Evolutionary conservation across 2,797 vertebrate species (phyloP), one percentile per base, ranked within the genome.

Genomic region (Sebastes goodei): DNA sequence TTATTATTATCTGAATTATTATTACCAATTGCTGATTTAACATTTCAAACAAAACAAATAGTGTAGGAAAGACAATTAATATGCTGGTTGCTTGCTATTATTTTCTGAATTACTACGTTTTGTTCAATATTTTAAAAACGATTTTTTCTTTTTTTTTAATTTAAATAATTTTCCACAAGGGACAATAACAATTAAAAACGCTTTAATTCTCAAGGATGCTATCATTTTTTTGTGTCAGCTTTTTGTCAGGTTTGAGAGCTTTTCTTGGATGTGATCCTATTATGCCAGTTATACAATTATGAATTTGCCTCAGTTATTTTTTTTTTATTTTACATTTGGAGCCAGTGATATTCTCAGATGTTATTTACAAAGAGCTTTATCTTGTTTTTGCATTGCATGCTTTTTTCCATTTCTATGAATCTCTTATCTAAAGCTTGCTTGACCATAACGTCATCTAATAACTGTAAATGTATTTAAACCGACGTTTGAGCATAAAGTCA

Each of bases 351-450:
- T 70, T 56, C 53, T 49, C 1, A 57, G 49, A 49, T n/a, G 32
- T 46, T 46, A 17, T 74, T 60, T 60, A 17, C 38, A 57, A 15
- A 25, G 30, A 80, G 71, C 63, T 49, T 76, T 62, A 63, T 74
- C 56, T 56, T 55, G 65, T 55, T 70, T 71, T 11, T 81, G 42
- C 27, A 15, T 33, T 72, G n/a, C 35, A 21, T 46, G 15, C 10
- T 21, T 68, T n/a, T 21, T 20, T 21, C 25, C 5, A 2, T 66
- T 64, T 61, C 49, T 27, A 7, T 29, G 62, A 33, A 64, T 63
- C 30, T 78, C 76, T 69, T 76, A 71, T 78, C 64, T 63, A 4
- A 71, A 27, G 38, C 71, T 60, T 32, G 67, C 33, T 77, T 57
- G 74, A 79, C 61, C 15, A 27, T 9, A 15, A 49, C 67, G 78